phyloP scores from a whole-genome alignment of 2,113 vertebrate species.

The Alces alces region DNA sequence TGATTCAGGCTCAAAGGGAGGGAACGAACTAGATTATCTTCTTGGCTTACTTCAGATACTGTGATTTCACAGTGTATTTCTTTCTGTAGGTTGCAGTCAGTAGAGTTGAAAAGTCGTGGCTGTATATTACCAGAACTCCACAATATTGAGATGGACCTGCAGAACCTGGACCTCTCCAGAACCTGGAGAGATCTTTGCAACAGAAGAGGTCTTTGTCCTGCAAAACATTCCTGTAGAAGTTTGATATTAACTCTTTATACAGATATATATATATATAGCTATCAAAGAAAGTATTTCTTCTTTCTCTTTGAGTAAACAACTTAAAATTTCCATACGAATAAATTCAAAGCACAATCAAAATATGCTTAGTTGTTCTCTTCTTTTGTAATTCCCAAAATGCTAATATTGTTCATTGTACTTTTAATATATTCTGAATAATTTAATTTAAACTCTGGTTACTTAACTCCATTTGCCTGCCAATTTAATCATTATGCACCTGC shows the following conservation, averaged over 20 bases:
- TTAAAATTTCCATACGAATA: constrained; percentile 43
- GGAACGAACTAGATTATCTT: neutral
- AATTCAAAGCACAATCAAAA: constrained; percentile 35
- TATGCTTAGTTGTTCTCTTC: neutral
- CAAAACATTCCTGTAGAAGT: neutral
- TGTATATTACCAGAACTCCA: neutral
- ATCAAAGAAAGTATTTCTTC: constrained; percentile 15
- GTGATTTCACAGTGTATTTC: neutral
- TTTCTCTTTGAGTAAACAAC: neutral
- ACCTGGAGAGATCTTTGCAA: neutral
- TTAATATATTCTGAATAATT: constrained; percentile 26
- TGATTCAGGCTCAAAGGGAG: neutral
- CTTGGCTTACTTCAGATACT: neutral
- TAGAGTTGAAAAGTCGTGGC: neutral
- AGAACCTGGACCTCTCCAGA: too few relatives aligned
- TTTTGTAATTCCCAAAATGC: constrained; percentile 9
- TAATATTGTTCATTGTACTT: constrained; percentile 26
- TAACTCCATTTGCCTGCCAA: neutral
- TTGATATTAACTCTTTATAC: neutral
- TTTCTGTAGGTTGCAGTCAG: neutral
- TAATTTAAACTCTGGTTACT: constrained; percentile 1
- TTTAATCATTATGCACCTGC: neutral
- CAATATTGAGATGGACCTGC: neutral
- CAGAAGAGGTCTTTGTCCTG: neutral
- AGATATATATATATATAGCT: neutral